Base-by-base conservation (phyloP, 2,113 vertebrate species). In the Lagopus muta region DNA sequence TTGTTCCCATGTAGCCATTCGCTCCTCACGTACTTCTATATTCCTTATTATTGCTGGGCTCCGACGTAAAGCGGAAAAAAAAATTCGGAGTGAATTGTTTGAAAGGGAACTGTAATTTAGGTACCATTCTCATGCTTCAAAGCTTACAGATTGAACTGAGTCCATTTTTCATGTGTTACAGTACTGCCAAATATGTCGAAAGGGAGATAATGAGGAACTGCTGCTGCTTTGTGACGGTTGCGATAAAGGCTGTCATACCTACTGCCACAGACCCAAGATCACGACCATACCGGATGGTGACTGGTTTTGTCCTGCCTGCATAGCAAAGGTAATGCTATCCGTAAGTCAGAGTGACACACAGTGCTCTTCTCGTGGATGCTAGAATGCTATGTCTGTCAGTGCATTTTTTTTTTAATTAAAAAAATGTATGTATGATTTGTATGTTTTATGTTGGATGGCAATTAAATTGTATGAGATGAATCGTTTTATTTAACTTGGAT, bases 301-400 rank as follows among this genome's bases (percentile, higher is more conserved):
- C 97, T 99, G 99, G 99, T 99, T 99, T 97, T 99, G 99, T 97
- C 99, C 99, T 27, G 98, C 99, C 93, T 99, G 99, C 98, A 99
- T 99, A 95, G 98, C 99, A 82, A 99, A 99, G 98, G 99, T 99
- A 98, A 97, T 73, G 20, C 6, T 74, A 19, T 72, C 67, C 20
- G 48, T 62, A 50, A 57, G 34, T 28, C n/a, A 12, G 48, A 38
- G 62, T 48, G 16, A 47, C 54, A 32, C 19, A 16, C 2, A 32
- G 38, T 11, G 28, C 5, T 48, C 11, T 55, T 8, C 36, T 18
- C 8, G 0, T 19, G 5, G 50, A 3, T 66, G 43, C 4, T 21
- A 16, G 21, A n/a, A 12, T 86, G 40, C 54, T 8, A 57, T 34
- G 17, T 45, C 40, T 57, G 1, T 8, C 19, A 20, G 43, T n/a